Conservation (phyloP, 2,888 invertebrate species). For the Hirtodrosophila trivittata region DNA sequence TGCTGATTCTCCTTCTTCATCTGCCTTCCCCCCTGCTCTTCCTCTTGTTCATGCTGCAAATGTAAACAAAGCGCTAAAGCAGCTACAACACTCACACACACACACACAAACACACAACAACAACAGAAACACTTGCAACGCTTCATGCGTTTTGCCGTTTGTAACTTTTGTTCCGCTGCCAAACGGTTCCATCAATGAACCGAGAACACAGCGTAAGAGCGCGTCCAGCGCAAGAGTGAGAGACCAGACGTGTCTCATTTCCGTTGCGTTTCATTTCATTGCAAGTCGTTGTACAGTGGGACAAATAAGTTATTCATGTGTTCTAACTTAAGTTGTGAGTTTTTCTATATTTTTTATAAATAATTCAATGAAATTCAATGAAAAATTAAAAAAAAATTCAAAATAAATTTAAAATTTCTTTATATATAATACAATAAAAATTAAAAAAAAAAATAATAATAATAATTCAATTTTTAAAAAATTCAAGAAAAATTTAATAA, state of each 20-base stretch:
- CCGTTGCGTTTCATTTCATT: conserved; percentile 63
- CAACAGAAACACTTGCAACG: conserved; percentile 47
- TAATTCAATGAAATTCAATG: too few relatives aligned
- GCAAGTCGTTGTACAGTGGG: conserved; percentile 42
- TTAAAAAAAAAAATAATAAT: too few relatives aligned
- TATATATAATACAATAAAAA: too few relatives aligned
- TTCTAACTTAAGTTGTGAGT: not conserved
- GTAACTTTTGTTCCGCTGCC: conserved; percentile 55
- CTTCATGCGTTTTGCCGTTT: conserved; percentile 39
- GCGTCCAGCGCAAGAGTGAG: not conserved
- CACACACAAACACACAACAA: conserved; percentile 20
- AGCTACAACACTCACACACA: conserved; percentile 6
- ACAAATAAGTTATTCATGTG: not conserved
- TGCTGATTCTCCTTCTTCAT: conserved; percentile 13
- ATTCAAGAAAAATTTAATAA: too few relatives aligned
- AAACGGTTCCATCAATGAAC: conserved; percentile 67
- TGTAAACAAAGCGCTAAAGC: conserved; percentile 43
- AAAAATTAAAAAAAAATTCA: too few relatives aligned
- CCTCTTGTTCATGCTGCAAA: conserved; percentile 25
- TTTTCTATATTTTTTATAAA: too few relatives aligned
- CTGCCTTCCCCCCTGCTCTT: conserved; percentile 3
- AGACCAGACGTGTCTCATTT: conserved; percentile 48
- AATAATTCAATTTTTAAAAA: too few relatives aligned
- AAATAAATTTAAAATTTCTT: too few relatives aligned
- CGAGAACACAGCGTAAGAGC: conserved; percentile 29